A percentile compares a stretch with the other conserved stretches of the same genome.
Conservation (phyloP, 2,113 vertebrate genomes). For the Campylomormyrus tamandua region DNA sequence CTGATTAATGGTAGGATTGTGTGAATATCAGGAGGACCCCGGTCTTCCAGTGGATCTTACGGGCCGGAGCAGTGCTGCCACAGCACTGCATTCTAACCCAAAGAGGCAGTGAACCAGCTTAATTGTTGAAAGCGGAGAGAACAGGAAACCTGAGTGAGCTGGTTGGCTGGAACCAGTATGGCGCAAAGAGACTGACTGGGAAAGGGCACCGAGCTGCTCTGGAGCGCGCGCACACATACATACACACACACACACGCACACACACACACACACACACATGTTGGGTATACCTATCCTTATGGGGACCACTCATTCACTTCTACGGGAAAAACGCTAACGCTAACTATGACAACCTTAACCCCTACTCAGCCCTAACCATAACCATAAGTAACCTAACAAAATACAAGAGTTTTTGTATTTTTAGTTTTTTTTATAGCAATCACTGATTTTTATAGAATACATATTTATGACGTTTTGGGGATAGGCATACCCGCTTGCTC, state of each 20-base stretch:
- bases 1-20: constrained; percentile 8
- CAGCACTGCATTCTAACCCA: neutral
- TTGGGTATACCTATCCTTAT: too few relatives aligned
- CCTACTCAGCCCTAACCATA: too few relatives aligned
- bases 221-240: neutral
- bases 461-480: too few relatives aligned
- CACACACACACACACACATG: neutral
- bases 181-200: neutral
- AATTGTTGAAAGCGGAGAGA: neutral
- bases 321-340: too few relatives aligned
- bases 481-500: too few relatives aligned
- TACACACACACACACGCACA: neutral
- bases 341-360: too few relatives aligned
- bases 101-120: neutral
- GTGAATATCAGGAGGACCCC: neutral
- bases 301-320: too few relatives aligned
- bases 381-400: too few relatives aligned
- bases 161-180: neutral
- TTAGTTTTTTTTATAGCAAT: too few relatives aligned
- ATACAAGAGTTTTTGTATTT: too few relatives aligned
- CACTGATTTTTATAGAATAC: too few relatives aligned
- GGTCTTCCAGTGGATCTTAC: neutral
- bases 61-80: neutral
- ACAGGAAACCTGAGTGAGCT: neutral
- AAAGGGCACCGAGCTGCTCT: neutral